phyloP scores from a whole-genome alignment of 2,113 vertebrate species.

The Microcebus lehilahytsara region DNA sequence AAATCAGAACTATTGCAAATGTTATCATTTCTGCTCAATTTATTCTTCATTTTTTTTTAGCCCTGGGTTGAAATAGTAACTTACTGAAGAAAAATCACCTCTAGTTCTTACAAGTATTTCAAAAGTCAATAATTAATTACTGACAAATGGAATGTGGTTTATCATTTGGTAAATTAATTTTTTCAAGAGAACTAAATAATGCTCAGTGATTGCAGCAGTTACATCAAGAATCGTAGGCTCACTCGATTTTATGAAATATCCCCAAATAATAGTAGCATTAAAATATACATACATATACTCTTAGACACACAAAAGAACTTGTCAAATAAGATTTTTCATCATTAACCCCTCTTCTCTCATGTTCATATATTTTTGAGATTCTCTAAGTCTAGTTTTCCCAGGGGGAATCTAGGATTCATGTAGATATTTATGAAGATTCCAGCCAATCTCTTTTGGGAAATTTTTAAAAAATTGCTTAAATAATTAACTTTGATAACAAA shows the following conservation, averaged over 20 bases:
- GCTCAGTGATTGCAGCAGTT: background rate
- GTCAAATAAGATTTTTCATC: too few relatives aligned
- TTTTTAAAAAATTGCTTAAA: too few relatives aligned
- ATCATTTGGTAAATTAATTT: background rate
- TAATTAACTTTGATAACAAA: too few relatives aligned
- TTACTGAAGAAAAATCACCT: background rate
- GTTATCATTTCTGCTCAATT: background rate
- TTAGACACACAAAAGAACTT: too few relatives aligned
- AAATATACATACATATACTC: background rate
- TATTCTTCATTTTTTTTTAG: background rate
- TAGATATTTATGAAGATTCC: too few relatives aligned
- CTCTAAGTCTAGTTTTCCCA: too few relatives aligned
- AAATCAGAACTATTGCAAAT: background rate
- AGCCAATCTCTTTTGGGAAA: too few relatives aligned
- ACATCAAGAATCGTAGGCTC: background rate
- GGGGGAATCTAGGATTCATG: too few relatives aligned
- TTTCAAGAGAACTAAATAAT: background rate
- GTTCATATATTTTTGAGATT: too few relatives aligned
- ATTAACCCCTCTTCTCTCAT: too few relatives aligned
- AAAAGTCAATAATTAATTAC: constrained; percentile 57
- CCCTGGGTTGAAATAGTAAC: background rate
- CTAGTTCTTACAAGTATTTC: constrained; percentile 6
- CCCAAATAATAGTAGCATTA: background rate
- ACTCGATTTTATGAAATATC: background rate
- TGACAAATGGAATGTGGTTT: background rate